Evolutionary conservation across 2,888 invertebrate species (phyloP).

Genomic region (Gasteruption jaculator): DNA sequence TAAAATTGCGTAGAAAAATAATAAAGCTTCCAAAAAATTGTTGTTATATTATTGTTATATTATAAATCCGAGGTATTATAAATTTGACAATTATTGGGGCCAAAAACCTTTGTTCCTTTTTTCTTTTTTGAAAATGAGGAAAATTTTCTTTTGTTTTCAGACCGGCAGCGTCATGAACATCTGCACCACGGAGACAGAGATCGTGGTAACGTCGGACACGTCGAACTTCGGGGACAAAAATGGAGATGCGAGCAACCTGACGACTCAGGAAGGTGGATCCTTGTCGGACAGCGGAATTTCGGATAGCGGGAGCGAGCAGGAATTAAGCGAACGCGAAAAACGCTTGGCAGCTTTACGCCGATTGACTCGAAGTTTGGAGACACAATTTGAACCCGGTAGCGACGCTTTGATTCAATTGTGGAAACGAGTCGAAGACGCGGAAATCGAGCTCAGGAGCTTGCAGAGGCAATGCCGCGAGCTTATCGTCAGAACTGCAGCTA

Average conservation of each 20-base stretch:
- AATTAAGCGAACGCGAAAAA: conserved; percentile 62
- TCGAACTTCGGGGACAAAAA: no score
- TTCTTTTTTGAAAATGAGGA: no score
- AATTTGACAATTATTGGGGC: no score
- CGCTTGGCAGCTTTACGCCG: conserved; percentile 65
- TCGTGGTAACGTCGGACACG: no score
- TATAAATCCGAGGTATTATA: no score
- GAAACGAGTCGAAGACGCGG: conserved; percentile 68
- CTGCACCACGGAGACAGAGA: no score
- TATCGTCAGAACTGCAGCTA: conserved; percentile 57
- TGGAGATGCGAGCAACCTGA: conserved; percentile 34
- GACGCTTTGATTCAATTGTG: conserved; percentile 63
- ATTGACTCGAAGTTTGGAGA: conserved; percentile 64
- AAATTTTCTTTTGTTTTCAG: no score
- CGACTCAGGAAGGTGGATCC: conserved; percentile 58
- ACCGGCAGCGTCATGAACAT: no score
- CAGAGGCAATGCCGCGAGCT: conserved; percentile 69
- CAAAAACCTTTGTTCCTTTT: no score
- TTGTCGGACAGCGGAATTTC: conserved; percentile 76
- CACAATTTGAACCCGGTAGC: conserved; percentile 64
- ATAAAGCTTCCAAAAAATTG: no score
- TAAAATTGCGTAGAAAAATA: no score
- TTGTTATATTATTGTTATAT: no score
- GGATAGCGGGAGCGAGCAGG: conserved; percentile 70
- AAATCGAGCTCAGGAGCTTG: conserved; percentile 65